phyloP scores from a whole-genome alignment of 2,113 vertebrate species.

The Rhodinocichla rosea region DNA sequence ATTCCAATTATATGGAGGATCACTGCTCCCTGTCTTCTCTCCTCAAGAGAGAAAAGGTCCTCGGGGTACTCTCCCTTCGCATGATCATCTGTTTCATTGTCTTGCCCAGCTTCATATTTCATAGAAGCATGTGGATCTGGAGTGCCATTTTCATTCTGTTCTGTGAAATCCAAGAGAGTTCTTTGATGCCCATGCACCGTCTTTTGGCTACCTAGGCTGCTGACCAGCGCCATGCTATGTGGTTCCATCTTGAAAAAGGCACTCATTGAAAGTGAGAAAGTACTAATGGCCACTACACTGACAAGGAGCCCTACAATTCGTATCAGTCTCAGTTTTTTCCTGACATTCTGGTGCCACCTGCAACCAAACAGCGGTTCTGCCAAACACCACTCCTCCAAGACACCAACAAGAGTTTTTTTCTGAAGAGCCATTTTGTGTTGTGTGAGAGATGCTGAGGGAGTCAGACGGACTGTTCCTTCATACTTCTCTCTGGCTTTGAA shows the following conservation, averaged over 20 bases:
- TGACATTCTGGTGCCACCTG: constrained; percentile 70
- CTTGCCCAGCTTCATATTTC: constrained; percentile 58
- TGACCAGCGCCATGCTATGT: constrained; percentile 52
- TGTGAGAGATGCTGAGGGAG: background rate
- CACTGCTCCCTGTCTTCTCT: constrained; percentile 89
- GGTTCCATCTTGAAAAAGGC: constrained; percentile 86
- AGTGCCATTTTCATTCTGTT: constrained; percentile 71
- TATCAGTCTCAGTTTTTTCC: constrained; percentile 87
- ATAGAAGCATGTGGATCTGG: constrained; percentile 69
- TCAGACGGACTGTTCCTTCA: constrained; percentile 61
- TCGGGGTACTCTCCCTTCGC: constrained; percentile 85
- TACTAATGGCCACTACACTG: constrained; percentile 86
- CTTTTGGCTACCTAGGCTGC: constrained; percentile 57
- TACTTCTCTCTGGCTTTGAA: constrained; percentile 42
- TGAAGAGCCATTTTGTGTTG: constrained; percentile 67
- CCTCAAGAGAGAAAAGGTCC: constrained; percentile 85
- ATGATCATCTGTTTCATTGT: constrained; percentile 67
- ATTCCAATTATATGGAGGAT: constrained; percentile 92
- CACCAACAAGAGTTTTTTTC: constrained; percentile 38
- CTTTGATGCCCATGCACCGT: constrained; percentile 73
- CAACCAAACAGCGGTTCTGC: constrained; percentile 19
- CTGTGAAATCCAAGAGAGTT: constrained; percentile 87
- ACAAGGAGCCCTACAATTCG: constrained; percentile 84
- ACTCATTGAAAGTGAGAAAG: constrained; percentile 83
- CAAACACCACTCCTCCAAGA: constrained; percentile 66